Conservation (phyloP, 2,888 invertebrate species). For the Cryptus viduatorius region DNA sequence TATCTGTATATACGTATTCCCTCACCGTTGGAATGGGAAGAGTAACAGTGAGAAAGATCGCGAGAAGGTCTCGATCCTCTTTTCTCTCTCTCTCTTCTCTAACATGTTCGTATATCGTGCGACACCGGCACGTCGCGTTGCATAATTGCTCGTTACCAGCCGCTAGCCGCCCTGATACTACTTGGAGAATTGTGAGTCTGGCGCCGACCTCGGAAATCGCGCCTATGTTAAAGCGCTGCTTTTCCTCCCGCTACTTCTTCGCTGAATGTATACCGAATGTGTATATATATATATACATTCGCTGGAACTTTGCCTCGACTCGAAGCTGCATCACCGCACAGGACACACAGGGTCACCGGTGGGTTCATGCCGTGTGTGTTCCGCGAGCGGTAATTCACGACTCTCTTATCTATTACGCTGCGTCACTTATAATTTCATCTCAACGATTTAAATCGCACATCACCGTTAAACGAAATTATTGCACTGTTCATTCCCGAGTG, state of each 20-base stretch:
- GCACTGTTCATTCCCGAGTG: constrained; percentile 21
- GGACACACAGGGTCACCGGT: not conserved
- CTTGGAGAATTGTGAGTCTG: constrained; percentile 32
- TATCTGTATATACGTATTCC: constrained; percentile 14
- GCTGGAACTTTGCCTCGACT: constrained; percentile 7
- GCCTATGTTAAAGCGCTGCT: constrained; percentile 29
- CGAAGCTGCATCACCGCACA: constrained; percentile 12
- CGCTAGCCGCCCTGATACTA: constrained; percentile 44
- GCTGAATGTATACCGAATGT: constrained; percentile 7
- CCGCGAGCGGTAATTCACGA: constrained; percentile 36
- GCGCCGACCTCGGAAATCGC: constrained; percentile 51
- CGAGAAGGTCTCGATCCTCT: constrained; percentile 33
- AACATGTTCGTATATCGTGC: constrained; percentile 67
- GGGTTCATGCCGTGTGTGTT: constrained; percentile 35
- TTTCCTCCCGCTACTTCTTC: constrained; percentile 24
- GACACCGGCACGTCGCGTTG: constrained; percentile 67
- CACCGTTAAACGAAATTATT: constrained; percentile 25
- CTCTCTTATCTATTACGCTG: constrained; percentile 49
- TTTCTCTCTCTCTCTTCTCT: constrained; percentile 49
- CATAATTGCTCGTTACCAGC: constrained; percentile 70
- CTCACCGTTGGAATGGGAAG: constrained; percentile 45
- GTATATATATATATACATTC: not conserved
- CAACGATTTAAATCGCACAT: constrained; percentile 56
- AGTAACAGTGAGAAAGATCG: constrained; percentile 63
- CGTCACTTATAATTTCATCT: constrained; percentile 66